Conservation (phyloP, 2,888 invertebrate genomes). For the Cerastis rubricosa region DNA sequence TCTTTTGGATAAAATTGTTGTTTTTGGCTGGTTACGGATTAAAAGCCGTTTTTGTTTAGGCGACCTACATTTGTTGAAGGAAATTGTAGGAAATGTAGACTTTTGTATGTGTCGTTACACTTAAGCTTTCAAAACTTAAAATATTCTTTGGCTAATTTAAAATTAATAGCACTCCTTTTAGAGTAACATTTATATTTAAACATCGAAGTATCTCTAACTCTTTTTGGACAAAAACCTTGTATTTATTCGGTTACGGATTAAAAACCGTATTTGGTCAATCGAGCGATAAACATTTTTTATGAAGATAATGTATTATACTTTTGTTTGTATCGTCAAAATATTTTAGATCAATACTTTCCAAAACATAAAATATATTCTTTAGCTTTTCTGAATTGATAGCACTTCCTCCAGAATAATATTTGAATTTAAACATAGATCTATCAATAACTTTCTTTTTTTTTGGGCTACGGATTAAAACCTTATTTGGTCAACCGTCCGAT, state of each 20-base stretch:
- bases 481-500: constrained; percentile 10
- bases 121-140: background rate
- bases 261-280: constrained; percentile 16
- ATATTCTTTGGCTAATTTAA: constrained; percentile 3
- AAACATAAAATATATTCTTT: constrained; percentile 4
- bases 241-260: constrained; percentile 7
- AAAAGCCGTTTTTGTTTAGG: background rate
- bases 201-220: constrained; percentile 8
- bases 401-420: background rate
- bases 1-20: background rate
- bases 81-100: background rate
- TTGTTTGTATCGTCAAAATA: background rate
- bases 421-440: constrained; percentile 1
- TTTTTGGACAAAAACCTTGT: constrained; percentile 14
- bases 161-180: constrained; percentile 6
- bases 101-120: background rate
- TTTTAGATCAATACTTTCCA: constrained; percentile 2
- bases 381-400: constrained; percentile 25
- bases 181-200: constrained; percentile 22
- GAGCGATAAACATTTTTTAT: background rate
- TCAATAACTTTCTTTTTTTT: constrained; percentile 13
- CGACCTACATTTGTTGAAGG: background rate
- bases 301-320: background rate
- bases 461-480: constrained; percentile 1
- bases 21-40: constrained; percentile 11